Conservation (phyloP, 2,797 vertebrate genomes). For the Tangara arthus region DNA sequence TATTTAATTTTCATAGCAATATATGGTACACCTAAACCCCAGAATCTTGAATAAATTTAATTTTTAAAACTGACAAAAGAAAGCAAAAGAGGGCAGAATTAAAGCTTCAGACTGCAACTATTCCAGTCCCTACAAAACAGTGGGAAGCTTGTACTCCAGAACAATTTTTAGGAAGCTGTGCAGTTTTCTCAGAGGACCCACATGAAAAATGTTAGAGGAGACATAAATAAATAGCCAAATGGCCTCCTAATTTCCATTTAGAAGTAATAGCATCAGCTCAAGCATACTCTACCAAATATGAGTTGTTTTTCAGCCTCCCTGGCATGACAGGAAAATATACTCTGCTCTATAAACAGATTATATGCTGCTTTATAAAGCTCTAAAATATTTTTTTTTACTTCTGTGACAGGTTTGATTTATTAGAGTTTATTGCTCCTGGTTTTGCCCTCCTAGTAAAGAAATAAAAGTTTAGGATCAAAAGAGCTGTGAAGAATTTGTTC, state of each 20-base stretch:
- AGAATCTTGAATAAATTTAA: neutral
- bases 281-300: neutral
- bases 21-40: neutral
- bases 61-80: neutral
- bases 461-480: constrained; percentile 7
- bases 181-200: neutral
- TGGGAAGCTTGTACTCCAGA: neutral
- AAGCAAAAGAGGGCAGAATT: neutral
- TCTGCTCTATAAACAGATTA: constrained; percentile 23
- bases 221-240: constrained; percentile 1
- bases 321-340: constrained; percentile 28
- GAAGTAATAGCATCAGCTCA: neutral
- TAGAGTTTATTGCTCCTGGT: neutral
- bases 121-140: neutral
- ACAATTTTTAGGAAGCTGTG: neutral
- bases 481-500: neutral
- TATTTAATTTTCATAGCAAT: neutral
- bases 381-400: constrained; percentile 42
- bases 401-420: constrained; percentile 27
- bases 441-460: constrained; percentile 23
- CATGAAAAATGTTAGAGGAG: neutral
- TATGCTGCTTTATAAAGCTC: constrained; percentile 34
- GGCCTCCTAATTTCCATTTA: constrained; percentile 2
- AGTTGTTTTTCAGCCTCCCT: constrained; percentile 9
- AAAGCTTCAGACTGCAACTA: neutral